A percentile compares a stretch with the other conserved stretches of the same genome.
Evolutionary conservation across 2,888 invertebrate species (phyloP).

Genomic region (Omphaloscelis lunosa): DNA sequence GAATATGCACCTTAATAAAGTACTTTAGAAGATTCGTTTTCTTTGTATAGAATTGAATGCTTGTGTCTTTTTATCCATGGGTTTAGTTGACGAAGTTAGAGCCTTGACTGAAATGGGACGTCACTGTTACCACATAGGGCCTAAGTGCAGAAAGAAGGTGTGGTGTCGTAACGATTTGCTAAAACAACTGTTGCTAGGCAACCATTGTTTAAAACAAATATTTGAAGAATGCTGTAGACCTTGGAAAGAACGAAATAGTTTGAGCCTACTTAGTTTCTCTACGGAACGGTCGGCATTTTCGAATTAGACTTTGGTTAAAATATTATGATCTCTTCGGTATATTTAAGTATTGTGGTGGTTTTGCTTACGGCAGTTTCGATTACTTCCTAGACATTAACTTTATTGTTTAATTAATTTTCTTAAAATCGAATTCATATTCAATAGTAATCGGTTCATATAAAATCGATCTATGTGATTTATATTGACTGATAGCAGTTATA

Average conservation of each 20-base stretch:
- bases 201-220: conserved; percentile 66
- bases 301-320: conserved; percentile 36
- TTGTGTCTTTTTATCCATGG: conserved; percentile 69
- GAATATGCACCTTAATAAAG: conserved; percentile 55
- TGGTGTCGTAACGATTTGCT: conserved; percentile 80
- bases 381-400: neutral
- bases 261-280: conserved; percentile 60
- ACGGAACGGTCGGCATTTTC: conserved; percentile 39
- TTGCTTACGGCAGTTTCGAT: neutral
- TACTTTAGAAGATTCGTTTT: conserved; percentile 56
- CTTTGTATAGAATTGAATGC: conserved; percentile 15
- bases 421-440: neutral
- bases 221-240: conserved; percentile 66
- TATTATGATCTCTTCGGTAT: neutral
- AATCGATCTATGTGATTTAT: neutral
- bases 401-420: neutral
- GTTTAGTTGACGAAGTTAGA: conserved; percentile 78
- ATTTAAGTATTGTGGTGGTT: neutral
- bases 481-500: neutral
- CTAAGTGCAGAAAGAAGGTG: conserved; percentile 86
- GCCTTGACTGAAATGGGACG: conserved; percentile 89
- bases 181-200: conserved; percentile 77
- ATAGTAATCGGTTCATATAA: too few relatives aligned
- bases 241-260: conserved; percentile 64
- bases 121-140: conserved; percentile 87